phyloP scores from a whole-genome alignment of 2,797 vertebrate genomes.

The Gephyroberyx darwinii region DNA sequence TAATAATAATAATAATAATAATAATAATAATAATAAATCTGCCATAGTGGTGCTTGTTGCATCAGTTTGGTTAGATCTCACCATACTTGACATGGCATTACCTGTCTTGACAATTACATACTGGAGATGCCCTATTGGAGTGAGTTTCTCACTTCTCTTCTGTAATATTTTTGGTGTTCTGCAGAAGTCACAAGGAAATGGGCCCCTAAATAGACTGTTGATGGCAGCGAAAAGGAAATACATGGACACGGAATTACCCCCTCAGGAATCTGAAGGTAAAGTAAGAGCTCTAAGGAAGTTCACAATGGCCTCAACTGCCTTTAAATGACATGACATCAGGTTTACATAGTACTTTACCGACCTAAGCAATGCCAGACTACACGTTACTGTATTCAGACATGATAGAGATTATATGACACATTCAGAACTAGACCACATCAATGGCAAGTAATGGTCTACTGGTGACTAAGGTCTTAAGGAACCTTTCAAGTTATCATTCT shows the following conservation, averaged over 20 bases:
- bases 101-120: slow-evolving; percentile 40
- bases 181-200: slow-evolving; percentile 90
- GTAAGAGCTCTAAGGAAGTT: slow-evolving; percentile 33
- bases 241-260: slow-evolving; percentile 89
- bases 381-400: slow-evolving; percentile 30
- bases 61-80: background rate
- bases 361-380: background rate
- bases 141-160: slow-evolving; percentile 60
- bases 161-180: slow-evolving; percentile 70
- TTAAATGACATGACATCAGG: slow-evolving; percentile 19
- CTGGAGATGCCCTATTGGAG: slow-evolving; percentile 35
- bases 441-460: background rate
- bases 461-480: background rate
- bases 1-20: too few species aligned
- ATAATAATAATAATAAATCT: too few species aligned
- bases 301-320: slow-evolving; percentile 26
- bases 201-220: slow-evolving; percentile 86
- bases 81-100: slow-evolving; percentile 18
- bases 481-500: slow-evolving; percentile 13
- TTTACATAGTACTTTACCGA: background rate
- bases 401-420: slow-evolving; percentile 4
- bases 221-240: slow-evolving; percentile 87
- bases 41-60: slow-evolving; percentile 7
- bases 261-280: slow-evolving; percentile 95
- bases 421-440: background rate